These are phyloP conservation scores for Corythoichthys haematopterus DNA, from an alignment of 2,113 vertebrate genomes.

Conservation along the genomic window DNA sequence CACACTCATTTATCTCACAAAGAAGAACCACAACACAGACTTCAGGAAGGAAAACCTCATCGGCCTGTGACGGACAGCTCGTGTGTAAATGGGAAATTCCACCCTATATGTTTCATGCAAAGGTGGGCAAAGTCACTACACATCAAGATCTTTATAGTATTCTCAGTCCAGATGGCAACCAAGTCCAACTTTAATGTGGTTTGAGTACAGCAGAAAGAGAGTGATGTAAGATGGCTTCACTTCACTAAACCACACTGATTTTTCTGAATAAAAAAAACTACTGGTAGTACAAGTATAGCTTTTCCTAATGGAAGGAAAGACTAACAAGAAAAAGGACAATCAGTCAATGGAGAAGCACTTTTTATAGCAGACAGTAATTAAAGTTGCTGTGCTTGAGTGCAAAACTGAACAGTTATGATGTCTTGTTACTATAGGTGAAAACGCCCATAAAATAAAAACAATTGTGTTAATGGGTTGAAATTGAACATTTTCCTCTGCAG, in stretches of 20 bases:
- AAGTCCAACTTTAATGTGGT: background rate
- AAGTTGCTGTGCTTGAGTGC: slow-evolving; percentile 4
- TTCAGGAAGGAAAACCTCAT: slow-evolving; percentile 31
- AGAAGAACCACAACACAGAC: slow-evolving; percentile 69
- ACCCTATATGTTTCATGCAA: slow-evolving; percentile 33
- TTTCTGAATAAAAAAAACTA: background rate
- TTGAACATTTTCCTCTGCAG: background rate
- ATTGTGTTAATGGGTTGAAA: background rate
- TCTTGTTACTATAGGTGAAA: slow-evolving; percentile 17
- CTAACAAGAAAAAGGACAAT: background rate
- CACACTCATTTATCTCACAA: slow-evolving; percentile 69
- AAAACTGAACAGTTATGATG: slow-evolving; percentile 30
- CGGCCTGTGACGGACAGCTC: slow-evolving; percentile 56
- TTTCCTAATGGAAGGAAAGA: background rate
- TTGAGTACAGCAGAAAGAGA: slow-evolving; percentile 6
- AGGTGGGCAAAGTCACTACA: slow-evolving; percentile 27
- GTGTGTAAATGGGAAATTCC: slow-evolving; percentile 62
- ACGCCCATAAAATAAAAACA: slow-evolving; percentile 5
- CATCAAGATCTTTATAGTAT: slow-evolving; percentile 5
- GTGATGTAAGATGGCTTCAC: background rate
- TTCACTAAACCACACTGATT: background rate
- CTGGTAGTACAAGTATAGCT: background rate
- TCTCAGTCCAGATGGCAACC: slow-evolving; percentile 17
- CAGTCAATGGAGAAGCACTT: no score
- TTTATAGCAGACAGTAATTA: background rate